Base-by-base conservation (phyloP, 2,888 invertebrate genomes). In the Leptopterna dolabrata region DNA sequence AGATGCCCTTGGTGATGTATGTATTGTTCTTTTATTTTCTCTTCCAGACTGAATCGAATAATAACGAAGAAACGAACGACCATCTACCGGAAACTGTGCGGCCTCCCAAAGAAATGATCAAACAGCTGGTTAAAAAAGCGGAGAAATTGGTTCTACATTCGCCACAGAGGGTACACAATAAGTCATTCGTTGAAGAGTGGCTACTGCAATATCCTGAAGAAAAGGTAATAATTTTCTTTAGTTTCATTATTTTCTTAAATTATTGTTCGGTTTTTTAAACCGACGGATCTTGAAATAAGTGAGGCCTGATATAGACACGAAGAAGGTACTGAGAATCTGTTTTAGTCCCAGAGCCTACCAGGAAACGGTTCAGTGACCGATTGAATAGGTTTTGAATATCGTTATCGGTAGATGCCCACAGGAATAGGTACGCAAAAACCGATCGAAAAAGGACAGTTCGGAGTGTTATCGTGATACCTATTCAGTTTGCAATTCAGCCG, bases 91-190 rank as follows among this genome's bases (percentile, higher is more conserved):
- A 76, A 85, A 90, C 43, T 30, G 87, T 43, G 36, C 88, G 90
- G 90, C 73, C 83, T 45, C 80, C 70, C 24, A 83, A 87, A 45
- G 87, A 84, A 90, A 94, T 95, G 91, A 95, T 96, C 90, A 94
- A 95, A 91, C 94, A 95, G 91, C 93, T 97, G 88, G 96, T 97
- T 88, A 95, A 95, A 90, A 95, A 96, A 91, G 97, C 96, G 19
- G 97, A 97, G 91, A 95, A 95, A 92, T 93, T 97, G 91, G 96
- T 88, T 70, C 76, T 87, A 13, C 14, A 86, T 43, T 87, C 88
- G 70, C 88, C 88, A 27, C 86, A 83, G 16, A 88, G 88, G 43
- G 86, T 76, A 4, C 84, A 88, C 51, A 83, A 76, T 19, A 89
- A 89, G 45, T 86, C 81, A 24, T 87, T 87, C 43, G 89, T 90